Conservation (phyloP, 2,113 vertebrate genomes). For the Fulmarus glacialis region DNA sequence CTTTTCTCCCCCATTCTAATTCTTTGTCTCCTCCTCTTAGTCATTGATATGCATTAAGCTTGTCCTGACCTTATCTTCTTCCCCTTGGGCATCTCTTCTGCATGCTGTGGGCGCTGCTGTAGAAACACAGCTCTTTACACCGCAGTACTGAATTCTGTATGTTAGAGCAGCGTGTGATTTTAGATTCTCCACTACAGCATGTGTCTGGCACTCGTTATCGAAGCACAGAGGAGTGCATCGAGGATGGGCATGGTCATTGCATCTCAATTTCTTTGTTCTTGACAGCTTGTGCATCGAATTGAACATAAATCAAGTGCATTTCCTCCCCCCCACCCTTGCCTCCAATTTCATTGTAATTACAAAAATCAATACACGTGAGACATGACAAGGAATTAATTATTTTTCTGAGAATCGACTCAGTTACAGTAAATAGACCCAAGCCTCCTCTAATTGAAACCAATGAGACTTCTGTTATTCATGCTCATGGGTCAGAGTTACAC, state of each 20-base stretch:
- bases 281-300: not conserved
- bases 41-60: not conserved
- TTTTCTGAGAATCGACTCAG: not conserved
- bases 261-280: not conserved
- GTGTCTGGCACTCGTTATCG: not conserved
- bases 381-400: conserved; percentile 57
- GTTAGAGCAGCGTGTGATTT: not conserved
- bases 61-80: conserved; percentile 2
- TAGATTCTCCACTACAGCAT: not conserved
- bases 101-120: not conserved
- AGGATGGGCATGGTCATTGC: not conserved
- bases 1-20: not conserved
- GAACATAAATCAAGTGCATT: not conserved
- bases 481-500: not conserved
- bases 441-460: not conserved
- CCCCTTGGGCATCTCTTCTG: not conserved
- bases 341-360: conserved; percentile 36
- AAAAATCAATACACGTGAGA: conserved; percentile 42
- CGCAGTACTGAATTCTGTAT: not conserved
- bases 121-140: not conserved
- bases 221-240: not conserved
- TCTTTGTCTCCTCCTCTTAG: not conserved
- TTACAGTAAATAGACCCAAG: conserved; percentile 49
- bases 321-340: not conserved
- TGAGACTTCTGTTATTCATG: not conserved